Evolutionary conservation across 2,888 invertebrate species (phyloP).

Genomic region (Tanytarsus gracilentus): DNA sequence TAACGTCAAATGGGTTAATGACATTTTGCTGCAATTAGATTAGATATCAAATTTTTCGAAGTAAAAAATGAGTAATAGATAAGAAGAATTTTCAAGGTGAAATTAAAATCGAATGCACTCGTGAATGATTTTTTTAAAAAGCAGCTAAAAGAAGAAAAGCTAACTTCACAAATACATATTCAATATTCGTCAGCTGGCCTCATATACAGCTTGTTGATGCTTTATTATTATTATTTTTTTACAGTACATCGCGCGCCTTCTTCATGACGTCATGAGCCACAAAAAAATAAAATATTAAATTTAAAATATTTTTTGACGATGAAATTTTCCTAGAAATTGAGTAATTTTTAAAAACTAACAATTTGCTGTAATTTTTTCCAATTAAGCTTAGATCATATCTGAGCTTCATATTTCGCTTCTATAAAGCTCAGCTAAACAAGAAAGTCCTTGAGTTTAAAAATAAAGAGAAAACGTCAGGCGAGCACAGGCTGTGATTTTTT

Average conservation of each 20-base stretch:
- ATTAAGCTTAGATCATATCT: too few relatives aligned
- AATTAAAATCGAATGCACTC: not conserved
- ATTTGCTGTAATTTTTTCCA: not conserved
- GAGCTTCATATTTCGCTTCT: too few relatives aligned
- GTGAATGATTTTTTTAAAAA: not conserved
- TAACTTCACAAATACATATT: not conserved
- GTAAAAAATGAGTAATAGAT: not conserved
- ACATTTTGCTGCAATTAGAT: too few relatives aligned
- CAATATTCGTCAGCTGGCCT: slow-evolving; percentile 7
- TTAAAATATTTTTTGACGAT: not conserved
- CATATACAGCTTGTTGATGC: slow-evolving; percentile 2
- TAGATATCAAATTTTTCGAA: too few relatives aligned
- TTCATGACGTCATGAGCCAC: slow-evolving; percentile 11
- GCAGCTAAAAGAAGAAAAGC: not conserved
- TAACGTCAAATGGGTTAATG: too few relatives aligned
- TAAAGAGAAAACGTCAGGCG: not conserved
- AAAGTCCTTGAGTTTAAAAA: slow-evolving; percentile 19
- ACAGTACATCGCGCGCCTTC: not conserved
- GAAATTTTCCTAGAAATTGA: not conserved
- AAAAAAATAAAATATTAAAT: not conserved
- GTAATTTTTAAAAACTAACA: not conserved
- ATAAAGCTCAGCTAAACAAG: not conserved
- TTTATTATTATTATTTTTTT: slow-evolving; percentile 1
- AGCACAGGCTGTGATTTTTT: too few relatives aligned
- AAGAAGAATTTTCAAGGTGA: slow-evolving; percentile 4